Conservation (phyloP, 1,140 invertebrate genomes). For the Drosophila pruinosa region DNA sequence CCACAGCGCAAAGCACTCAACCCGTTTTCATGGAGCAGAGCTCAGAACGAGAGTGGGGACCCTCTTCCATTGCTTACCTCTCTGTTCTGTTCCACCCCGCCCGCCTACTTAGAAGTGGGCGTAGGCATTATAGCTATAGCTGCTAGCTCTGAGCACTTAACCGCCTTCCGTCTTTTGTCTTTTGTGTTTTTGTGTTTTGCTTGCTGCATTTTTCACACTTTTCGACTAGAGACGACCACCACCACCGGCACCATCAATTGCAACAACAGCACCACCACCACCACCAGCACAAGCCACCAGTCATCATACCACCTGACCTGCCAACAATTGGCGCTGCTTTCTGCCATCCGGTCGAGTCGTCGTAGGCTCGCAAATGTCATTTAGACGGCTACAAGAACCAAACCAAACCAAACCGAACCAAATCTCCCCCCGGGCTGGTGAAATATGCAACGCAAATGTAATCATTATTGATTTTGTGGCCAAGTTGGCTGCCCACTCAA, state of each 20-base stretch:
- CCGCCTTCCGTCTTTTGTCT: constrained; percentile 74
- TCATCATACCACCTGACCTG: constrained; percentile 62
- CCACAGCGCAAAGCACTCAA: constrained; percentile 67
- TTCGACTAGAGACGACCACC: constrained; percentile 5
- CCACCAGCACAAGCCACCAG: background rate
- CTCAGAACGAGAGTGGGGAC: constrained; percentile 30
- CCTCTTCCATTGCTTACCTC: background rate
- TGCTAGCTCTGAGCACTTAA: constrained; percentile 66
- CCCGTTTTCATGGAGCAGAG: constrained; percentile 46
- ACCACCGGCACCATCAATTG: background rate
- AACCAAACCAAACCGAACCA: constrained; percentile 2
- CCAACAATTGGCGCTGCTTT: constrained; percentile 53
- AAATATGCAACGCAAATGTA: constrained; percentile 80
- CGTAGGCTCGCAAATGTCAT: constrained; percentile 62
- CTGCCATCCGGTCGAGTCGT: constrained; percentile 7
- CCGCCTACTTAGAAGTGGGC: constrained; percentile 45
- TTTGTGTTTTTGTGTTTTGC: constrained; percentile 28
- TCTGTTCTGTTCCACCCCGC: background rate
- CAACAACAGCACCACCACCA: background rate
- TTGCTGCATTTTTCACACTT: constrained; percentile 65
- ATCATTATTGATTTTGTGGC: constrained; percentile 81
- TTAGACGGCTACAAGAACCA: constrained; percentile 37
- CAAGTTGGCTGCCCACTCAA: constrained; percentile 50
- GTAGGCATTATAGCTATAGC: constrained; percentile 52
- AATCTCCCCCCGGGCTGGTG: constrained; percentile 52